Evolutionary conservation across 2,888 invertebrate species (phyloP).

Genomic region (Tolmerus cingulatus): DNA sequence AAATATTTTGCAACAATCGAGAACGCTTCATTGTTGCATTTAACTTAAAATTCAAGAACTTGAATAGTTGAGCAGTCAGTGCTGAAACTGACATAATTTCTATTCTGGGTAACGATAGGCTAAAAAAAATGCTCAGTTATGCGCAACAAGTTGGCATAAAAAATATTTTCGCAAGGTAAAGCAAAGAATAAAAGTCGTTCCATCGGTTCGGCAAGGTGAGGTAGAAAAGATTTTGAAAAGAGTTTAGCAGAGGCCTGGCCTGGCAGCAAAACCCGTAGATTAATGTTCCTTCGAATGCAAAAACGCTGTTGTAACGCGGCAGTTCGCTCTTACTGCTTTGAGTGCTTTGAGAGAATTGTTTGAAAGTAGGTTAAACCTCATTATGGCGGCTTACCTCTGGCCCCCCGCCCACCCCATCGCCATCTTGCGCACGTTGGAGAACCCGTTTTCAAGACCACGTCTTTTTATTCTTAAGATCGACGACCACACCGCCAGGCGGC

Average conservation of each 20-base stretch:
- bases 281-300: neutral
- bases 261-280: neutral
- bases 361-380: conserved; percentile 40
- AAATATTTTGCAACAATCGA: neutral
- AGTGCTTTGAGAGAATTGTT: conserved; percentile 27
- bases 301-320: neutral
- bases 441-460: conserved; percentile 40
- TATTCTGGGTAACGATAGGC: neutral
- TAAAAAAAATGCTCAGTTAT: conserved; percentile 9
- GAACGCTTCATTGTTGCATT: neutral
- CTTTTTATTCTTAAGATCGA: conserved; percentile 16
- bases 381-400: neutral
- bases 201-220: neutral
- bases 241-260: neutral
- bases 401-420: neutral
- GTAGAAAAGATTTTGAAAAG: neutral
- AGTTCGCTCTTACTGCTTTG: neutral
- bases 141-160: conserved; percentile 16
- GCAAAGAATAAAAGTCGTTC: conserved; percentile 9
- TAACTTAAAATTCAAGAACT: neutral
- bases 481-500: neutral
- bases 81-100: neutral
- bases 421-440: neutral
- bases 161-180: conserved; percentile 17
- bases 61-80: neutral